Evolutionary conservation across 1,140 invertebrate species (phyloP).

Genomic region (Drosophila nebulosa): DNA sequence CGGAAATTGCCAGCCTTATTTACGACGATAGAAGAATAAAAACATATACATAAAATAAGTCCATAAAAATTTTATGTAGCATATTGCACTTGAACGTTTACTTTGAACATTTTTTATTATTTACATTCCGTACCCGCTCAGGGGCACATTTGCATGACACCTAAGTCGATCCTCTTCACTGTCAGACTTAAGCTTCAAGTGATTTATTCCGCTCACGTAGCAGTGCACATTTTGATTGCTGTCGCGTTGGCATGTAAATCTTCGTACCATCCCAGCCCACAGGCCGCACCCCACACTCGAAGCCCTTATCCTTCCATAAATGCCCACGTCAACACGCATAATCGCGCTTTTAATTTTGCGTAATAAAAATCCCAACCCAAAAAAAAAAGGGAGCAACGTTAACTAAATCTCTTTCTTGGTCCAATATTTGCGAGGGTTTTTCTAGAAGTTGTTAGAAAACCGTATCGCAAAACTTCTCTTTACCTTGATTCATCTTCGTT

Average conservation of each 20-base stretch:
- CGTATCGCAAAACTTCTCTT: not conserved
- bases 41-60: not conserved
- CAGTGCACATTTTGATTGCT: slow-evolving; percentile 46
- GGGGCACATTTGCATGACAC: slow-evolving; percentile 13
- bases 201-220: slow-evolving; percentile 51
- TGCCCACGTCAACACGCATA: slow-evolving; percentile 45
- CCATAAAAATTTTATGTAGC: not conserved
- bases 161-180: slow-evolving; percentile 7
- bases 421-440: not conserved
- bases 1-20: slow-evolving; percentile 49
- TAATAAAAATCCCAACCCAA: slow-evolving; percentile 26
- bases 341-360: slow-evolving; percentile 47
- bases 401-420: not conserved
- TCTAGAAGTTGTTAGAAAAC: not conserved
- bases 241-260: slow-evolving; percentile 43
- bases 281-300: not conserved
- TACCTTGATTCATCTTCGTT: too few relatives aligned
- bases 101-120: slow-evolving; percentile 35
- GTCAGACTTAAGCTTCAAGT: slow-evolving; percentile 7
- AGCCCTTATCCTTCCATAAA: slow-evolving; percentile 10
- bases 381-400: not conserved
- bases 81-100: slow-evolving; percentile 30
- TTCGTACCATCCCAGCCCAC: not conserved
- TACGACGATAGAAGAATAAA: slow-evolving; percentile 2
- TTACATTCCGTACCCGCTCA: not conserved